These are phyloP conservation scores for Iselma pallidipennis DNA, from an alignment of 2,888 invertebrate genomes.

Conservation along the genomic window DNA sequence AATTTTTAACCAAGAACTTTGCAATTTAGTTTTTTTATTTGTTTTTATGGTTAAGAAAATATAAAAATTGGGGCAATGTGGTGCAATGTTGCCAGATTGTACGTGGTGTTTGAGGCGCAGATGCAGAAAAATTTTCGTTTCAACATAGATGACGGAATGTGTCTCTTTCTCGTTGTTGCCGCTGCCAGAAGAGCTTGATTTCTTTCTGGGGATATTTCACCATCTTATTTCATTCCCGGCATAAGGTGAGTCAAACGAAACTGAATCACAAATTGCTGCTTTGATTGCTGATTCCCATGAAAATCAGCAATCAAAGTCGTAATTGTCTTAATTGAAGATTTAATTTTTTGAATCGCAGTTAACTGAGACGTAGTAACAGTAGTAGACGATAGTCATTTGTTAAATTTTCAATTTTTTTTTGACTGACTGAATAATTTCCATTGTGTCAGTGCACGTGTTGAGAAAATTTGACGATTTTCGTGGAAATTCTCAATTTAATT, in stretches of 20 bases:
- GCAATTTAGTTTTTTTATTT: background rate
- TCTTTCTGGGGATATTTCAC: constrained; percentile 7
- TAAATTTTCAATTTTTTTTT: constrained; percentile 12
- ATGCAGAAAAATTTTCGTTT: background rate
- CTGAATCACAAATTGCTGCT: background rate
- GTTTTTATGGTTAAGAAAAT: no score
- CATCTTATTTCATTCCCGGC: constrained; percentile 10
- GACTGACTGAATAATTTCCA: constrained; percentile 13
- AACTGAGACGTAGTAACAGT: constrained; percentile 13
- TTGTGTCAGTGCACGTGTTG: constrained; percentile 20
- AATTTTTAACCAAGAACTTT: no score
- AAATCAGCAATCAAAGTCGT: background rate
- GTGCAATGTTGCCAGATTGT: constrained; percentile 1
- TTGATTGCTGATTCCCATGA: background rate
- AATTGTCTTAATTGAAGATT: background rate
- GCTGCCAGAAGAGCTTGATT: constrained; percentile 11
- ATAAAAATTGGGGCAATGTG: no score
- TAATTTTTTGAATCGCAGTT: constrained; percentile 8
- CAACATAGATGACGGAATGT: constrained; percentile 16
- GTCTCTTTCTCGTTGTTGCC: constrained; percentile 24
- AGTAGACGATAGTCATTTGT: background rate
- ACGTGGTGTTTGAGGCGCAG: background rate
- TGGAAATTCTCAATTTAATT: background rate
- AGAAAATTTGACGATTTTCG: constrained; percentile 1
- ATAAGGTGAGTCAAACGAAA: background rate